Base-by-base conservation (phyloP, 2,888 invertebrate genomes). In the Hyposoter dolosus region DNA sequence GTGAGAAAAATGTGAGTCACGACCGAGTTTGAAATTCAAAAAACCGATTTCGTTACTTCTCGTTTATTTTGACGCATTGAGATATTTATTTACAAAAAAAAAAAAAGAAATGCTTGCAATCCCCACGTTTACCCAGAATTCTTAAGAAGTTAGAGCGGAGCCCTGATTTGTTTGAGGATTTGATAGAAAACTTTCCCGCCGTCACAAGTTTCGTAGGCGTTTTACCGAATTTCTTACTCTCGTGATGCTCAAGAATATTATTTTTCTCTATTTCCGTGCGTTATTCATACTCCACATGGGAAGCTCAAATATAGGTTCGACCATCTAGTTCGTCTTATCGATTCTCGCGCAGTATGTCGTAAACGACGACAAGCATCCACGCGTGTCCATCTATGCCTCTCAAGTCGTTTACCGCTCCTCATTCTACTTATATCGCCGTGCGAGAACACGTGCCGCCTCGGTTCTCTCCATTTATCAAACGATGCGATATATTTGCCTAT, bases 271-370 rank as follows among this genome's bases (percentile, higher is more conserved):
- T 60, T 60, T 60, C 28, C 28, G 60, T 15, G 60, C 28, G 6
- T 6, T 28, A 28, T 60, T 60, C 12, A 4, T 60, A 15, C 56
- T 60, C 56, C 12, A 60, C 28, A 60, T 60, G 23, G 28, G 28
- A 60, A 19, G 15, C 4, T 60, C 12, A 15, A 60, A 60, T 23
- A 28, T 60, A 60, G 12, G 56, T 4, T 60, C 5, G 28, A 28
- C 15, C 60, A 60, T 60, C 60, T 4, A 28, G 60, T 23, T 28
- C 28, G 60, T 23, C 60, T 60, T 60, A 60, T 60, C 60, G 60
- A 60, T 60, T 60, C 60, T 60, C 28, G 60, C 28, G 60, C 28
- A 50, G 47, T 50, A 60, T 28, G 28, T 60, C 60, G 28, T 60
- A 60, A 60, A 60, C 28, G 60, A 60, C 28, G 28, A 60, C 60